Conservation (phyloP, 2,113 vertebrate genomes). For the Choloepus hoffmanni region DNA sequence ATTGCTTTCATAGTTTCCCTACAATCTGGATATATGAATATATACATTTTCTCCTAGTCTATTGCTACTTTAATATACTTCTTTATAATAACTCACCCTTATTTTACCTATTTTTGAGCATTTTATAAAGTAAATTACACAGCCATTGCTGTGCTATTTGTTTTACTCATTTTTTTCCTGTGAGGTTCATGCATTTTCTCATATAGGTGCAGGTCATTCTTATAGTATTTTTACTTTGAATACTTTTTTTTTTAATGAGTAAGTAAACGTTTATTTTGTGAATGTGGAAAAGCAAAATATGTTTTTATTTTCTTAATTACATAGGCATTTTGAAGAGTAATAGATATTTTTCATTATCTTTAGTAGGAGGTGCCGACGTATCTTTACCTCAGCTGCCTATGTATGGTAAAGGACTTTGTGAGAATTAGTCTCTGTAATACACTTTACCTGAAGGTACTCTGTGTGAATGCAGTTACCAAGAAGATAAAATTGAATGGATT, state of each 20-base stretch:
- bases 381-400: neutral
- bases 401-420: neutral
- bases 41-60: neutral
- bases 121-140: neutral
- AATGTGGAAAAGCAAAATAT: conserved; percentile 20
- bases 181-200: neutral
- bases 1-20: too few relatives aligned
- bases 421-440: conserved; percentile 8
- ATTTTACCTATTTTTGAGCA: neutral
- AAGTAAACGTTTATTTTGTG: conserved; percentile 85
- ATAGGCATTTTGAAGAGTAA: neutral
- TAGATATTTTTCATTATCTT: neutral
- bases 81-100: neutral
- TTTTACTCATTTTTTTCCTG: neutral
- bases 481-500: neutral
- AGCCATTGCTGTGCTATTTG: too few relatives aligned
- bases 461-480: neutral
- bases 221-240: neutral
- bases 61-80: neutral
- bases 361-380: neutral
- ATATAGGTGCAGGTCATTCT: neutral
- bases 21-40: too few relatives aligned
- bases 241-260: conserved; percentile 84
- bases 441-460: neutral
- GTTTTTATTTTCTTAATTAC: conserved; percentile 34